Evolutionary conservation across 2,797 vertebrate species (phyloP).

Genomic region (Naso thynnoides): DNA sequence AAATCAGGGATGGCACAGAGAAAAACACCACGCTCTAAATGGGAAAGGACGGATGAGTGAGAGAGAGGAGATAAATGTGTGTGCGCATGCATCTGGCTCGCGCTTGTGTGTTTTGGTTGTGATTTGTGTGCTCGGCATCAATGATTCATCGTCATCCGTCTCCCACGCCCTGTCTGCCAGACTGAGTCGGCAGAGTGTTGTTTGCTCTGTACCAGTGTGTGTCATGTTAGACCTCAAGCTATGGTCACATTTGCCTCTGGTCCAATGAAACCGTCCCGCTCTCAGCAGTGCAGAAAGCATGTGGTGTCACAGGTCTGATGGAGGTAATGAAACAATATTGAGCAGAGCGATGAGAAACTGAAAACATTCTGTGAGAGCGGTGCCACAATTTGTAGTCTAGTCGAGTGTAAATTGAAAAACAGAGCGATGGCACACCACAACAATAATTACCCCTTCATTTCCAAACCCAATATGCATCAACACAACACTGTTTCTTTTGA

Average conservation of each 20-base stretch:
- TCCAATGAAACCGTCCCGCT: background rate
- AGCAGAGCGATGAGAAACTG: background rate
- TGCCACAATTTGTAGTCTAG: constrained; percentile 4
- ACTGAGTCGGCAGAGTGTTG: constrained; percentile 42
- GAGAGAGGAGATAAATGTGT: constrained; percentile 38
- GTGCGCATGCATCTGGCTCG: constrained; percentile 26
- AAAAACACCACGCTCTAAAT: constrained; percentile 53
- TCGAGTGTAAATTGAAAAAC: constrained; percentile 15
- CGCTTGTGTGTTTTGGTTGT: constrained; percentile 50
- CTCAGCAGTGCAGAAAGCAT: background rate
- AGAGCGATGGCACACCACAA: background rate
- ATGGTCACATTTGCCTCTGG: constrained; percentile 12
- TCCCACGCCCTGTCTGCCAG: constrained; percentile 71
- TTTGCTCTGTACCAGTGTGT: constrained; percentile 33
- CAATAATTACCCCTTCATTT: constrained; percentile 20
- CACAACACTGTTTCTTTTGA: constrained; percentile 1
- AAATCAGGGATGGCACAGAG: constrained; percentile 46
- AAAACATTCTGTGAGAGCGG: constrained; percentile 13
- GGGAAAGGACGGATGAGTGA: constrained; percentile 56
- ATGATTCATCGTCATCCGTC: constrained; percentile 63
- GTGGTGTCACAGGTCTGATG: constrained; percentile 7
- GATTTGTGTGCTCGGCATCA: constrained; percentile 64
- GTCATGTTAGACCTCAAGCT: constrained; percentile 27
- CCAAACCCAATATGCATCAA: background rate
- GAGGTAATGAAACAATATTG: constrained; percentile 8